These are phyloP conservation scores for Diachasmimorpha longicaudata DNA, from an alignment of 1,140 invertebrate genomes.

Conservation along the genomic window DNA sequence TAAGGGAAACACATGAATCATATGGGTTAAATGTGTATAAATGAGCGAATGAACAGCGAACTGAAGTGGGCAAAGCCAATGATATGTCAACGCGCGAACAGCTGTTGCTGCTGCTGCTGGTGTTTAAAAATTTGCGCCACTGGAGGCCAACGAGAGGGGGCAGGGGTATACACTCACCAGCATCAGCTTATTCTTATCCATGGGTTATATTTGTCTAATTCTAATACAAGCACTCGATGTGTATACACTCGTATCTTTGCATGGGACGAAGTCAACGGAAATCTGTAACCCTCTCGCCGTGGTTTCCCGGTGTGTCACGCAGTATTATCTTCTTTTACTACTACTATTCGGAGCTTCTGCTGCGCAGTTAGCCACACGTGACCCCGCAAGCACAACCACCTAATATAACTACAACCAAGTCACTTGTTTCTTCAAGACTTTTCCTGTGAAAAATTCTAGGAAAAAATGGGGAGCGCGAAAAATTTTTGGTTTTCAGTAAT, in stretches of 20 bases:
- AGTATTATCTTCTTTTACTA: constrained; percentile 14
- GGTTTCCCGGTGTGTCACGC: constrained; percentile 48
- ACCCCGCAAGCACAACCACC: neutral
- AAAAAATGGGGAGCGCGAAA: no score
- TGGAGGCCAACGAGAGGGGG: neutral
- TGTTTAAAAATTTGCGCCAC: constrained; percentile 18
- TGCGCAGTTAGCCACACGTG: constrained; percentile 28
- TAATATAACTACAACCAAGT: neutral
- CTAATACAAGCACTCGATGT: constrained; percentile 30
- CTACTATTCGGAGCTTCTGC: neutral
- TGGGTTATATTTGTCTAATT: constrained; percentile 46
- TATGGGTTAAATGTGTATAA: constrained; percentile 17
- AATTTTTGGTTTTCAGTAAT: neutral
- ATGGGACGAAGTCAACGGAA: constrained; percentile 4
- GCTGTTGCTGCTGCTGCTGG: constrained; percentile 31
- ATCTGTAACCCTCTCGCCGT: neutral
- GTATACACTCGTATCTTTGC: neutral
- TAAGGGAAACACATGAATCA: neutral
- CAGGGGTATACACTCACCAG: neutral
- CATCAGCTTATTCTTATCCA: neutral
- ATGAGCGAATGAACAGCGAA: constrained; percentile 9
- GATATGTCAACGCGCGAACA: constrained; percentile 36
- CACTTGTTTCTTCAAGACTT: no score
- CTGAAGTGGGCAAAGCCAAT: constrained; percentile 31
- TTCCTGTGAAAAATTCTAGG: no score